Evolutionary conservation across 2,888 invertebrate genomes (phyloP), one percentile per base, ranked within the genome.

Genomic region (Chymomyza caudatula): DNA sequence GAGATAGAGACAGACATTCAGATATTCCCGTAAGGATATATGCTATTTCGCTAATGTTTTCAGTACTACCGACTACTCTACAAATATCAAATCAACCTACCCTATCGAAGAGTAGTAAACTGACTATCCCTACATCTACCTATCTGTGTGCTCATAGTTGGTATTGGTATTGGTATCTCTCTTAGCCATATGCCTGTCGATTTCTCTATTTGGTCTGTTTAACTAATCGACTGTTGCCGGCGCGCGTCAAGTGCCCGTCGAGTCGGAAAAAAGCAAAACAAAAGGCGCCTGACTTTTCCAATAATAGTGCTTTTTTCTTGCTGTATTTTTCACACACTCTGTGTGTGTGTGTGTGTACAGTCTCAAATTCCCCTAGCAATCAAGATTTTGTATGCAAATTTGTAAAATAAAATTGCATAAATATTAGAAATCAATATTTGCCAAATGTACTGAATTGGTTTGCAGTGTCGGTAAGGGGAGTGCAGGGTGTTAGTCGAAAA

Each of bases 341-440:
- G 19, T 4, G 19, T 42, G 17, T 25, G 47, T 19, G 4, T n/a
- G 47, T 47, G 6, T 47, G 57, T 22, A 20, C 20, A 60, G 77
- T 68, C 85, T 85, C 86, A 66, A 74, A 86, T 80, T 87, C 87
- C 87, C 87, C 70, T 73, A 88, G 84, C 88, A 87, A 88, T 88
- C 88, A 87, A 80, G 76, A 85, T 87, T 80, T 78, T 75, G 76
- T 85, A 87, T 86, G 87, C 75, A 85, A 85, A 87, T 87, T 83
- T 82, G 76, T 76, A 72, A 85, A 85, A 84, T 85, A 86, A 77
- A 85, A 83, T 86, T 86, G 81, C 85, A 86, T 86, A 85, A 86
- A 86, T 86, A 87, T 86, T 83, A 77, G 76, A 85, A 87, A 87
- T 86, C 86, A 87, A 86, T 86, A 85, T 80, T 79, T 20, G 51